phyloP scores from a whole-genome alignment of 2,797 vertebrate genomes.

The Chelidonichthys spinosus region DNA sequence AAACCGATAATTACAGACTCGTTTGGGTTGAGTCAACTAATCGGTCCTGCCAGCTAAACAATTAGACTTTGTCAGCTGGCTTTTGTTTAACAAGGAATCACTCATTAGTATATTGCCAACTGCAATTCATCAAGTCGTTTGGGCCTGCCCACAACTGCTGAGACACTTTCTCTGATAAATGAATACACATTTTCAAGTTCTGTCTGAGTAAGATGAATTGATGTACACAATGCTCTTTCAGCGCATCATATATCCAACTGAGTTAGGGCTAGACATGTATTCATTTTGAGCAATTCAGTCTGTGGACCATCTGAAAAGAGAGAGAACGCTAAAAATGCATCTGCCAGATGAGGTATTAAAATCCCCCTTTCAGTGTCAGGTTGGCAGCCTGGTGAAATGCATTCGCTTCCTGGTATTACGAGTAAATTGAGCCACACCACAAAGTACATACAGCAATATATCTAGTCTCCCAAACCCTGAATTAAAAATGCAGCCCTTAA shows the following conservation, averaged over 20 bases:
- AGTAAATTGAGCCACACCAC: not conserved
- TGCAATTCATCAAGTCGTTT: constrained; percentile 49
- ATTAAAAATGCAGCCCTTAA: not conserved
- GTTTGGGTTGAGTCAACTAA: constrained; percentile 34
- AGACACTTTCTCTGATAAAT: constrained; percentile 14
- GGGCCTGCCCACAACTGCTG: constrained; percentile 28
- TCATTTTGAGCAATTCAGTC: not conserved
- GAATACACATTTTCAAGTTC: constrained; percentile 21
- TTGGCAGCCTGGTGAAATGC: constrained; percentile 20
- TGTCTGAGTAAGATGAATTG: constrained; percentile 6
- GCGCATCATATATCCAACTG: not conserved
- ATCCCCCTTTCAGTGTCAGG: constrained; percentile 15
- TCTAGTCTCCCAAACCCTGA: not conserved
- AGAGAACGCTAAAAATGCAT: constrained; percentile 7
- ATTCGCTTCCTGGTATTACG: constrained; percentile 14
- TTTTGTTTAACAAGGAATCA: constrained; percentile 54
- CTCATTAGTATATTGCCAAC: constrained; percentile 45
- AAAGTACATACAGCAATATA: constrained; percentile 5
- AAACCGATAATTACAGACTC: constrained; percentile 18
- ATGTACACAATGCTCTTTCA: not conserved
- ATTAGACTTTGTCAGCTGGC: constrained; percentile 40
- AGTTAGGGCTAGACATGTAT: not conserved
- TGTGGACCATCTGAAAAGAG: not conserved
- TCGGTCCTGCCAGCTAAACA: constrained; percentile 34
- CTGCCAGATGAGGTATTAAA: constrained; percentile 17